Evolutionary conservation across 2,113 vertebrate genomes (phyloP).

Genomic region (Paedocypris sp.): DNA sequence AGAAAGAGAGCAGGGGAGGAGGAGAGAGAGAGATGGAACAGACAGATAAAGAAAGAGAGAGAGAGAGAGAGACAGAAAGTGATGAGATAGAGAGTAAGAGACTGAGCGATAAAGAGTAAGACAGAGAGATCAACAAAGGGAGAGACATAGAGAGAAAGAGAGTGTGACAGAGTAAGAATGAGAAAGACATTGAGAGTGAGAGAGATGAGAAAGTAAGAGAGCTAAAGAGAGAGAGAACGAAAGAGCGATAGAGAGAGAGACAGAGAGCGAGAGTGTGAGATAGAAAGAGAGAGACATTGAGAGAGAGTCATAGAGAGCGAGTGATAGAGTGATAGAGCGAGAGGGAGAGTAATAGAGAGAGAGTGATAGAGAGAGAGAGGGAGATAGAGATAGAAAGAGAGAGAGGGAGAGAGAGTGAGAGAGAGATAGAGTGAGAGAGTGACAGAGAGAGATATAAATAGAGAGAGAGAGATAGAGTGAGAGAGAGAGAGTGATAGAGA

Average conservation of each 20-base stretch:
- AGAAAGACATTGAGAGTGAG: too few relatives aligned
- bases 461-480: background rate
- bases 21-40: conserved; percentile 7
- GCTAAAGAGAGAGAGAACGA: conserved; percentile 7
- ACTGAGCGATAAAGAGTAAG: conserved; percentile 1
- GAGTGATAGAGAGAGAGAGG: conserved; percentile 15
- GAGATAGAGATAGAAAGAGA: conserved; percentile 1
- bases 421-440: conserved; percentile 14
- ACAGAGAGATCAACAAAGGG: background rate
- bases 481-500: conserved; percentile 11
- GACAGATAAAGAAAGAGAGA: background rate
- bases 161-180: conserved; percentile 2
- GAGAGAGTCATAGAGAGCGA: background rate
- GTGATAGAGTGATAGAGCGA: conserved; percentile 8
- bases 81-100: conserved; percentile 11
- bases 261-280: conserved; percentile 6
- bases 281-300: conserved; percentile 1
- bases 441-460: background rate
- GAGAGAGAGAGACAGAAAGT: background rate
- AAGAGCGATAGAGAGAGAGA: background rate
- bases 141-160: conserved; percentile 10
- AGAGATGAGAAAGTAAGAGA: too few relatives aligned
- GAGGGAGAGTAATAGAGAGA: background rate
- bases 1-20: background rate
- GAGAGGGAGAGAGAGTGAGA: background rate